Base-by-base conservation (phyloP, 64 coral and sea anemone genomes). In the Pocillopora verrucosa region DNA sequence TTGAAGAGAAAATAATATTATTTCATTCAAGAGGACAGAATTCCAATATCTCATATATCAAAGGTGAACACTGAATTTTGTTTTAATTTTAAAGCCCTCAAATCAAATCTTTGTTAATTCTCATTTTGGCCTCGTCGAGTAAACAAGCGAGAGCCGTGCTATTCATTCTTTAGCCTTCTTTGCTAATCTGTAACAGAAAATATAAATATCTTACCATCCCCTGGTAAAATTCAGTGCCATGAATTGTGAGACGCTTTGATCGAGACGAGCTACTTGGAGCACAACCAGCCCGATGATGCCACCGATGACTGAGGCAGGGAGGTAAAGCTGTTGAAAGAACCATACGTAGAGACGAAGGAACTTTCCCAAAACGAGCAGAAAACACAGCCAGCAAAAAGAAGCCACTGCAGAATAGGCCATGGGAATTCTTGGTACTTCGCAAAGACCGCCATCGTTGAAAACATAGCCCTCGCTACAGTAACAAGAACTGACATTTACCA, bases 351-450 rank as follows among this genome's bases (percentile, higher is more conserved):
- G 82, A 1, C 93, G 89, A 17, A 94, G 67, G 45, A 94, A 64
- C 65, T 94, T 94, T 16, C 93, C 93, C 13, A 94, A 17, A 83
- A 91, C 74, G 20, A 94, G 93, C 5, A 94, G 89, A 91, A 94
- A 94, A 26, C 89, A 94, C 70, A 94, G 69, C 89, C 89, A 94
- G 51, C 93, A 94, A 59, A 94, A 94, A 3, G 89, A 91, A 20
- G 93, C 93, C 1, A 94, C 93, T 0, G 89, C 93, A 1, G 93
- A 91, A 76, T 94, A 94, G 0, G 89, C 58, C 89, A 94, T 72
- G 16, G 93, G 84, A 3, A 37, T 56, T 11, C 58, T n/a, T 34
- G 89, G 89, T 25, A 34, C 59, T 1, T 67, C 64, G 36, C 93
- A 94, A 74, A 91, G 25, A 9, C 89, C 89, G 80, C 81, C 73